These are phyloP conservation scores for Drosophila parthenogenetica DNA, from an alignment of 2,888 invertebrate species.

Conservation along the genomic window DNA sequence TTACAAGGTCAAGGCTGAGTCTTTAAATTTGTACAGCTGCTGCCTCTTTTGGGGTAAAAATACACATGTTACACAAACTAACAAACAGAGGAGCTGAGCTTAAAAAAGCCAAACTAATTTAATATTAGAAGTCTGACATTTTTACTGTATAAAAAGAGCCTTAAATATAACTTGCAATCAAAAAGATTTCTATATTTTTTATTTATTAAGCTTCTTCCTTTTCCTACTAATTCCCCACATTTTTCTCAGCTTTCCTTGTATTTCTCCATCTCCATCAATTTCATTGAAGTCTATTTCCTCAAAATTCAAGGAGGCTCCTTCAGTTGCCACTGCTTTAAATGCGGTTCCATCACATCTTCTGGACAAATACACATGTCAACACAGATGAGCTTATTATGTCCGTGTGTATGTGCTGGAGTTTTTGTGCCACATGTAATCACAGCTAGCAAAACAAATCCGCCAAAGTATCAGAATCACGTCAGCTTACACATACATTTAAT, in stretches of 20 bases:
- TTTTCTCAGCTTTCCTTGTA: background rate
- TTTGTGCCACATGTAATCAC: constrained; percentile 26
- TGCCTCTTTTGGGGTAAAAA: background rate
- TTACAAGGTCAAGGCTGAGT: constrained; percentile 30
- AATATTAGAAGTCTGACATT: too few species aligned
- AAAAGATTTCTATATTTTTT: too few species aligned
- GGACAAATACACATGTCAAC: constrained; percentile 36
- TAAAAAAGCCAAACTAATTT: too few species aligned
- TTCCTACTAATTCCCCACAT: background rate
- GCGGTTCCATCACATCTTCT: constrained; percentile 14
- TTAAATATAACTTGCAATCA: too few species aligned
- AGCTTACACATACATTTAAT: constrained; percentile 64
- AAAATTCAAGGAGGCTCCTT: background rate
- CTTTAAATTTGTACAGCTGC: background rate
- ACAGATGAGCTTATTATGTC: constrained; percentile 33
- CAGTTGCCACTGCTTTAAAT: background rate
- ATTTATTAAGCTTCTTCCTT: background rate
- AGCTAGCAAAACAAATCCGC: constrained; percentile 47
- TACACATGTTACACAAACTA: too few species aligned
- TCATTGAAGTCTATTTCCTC: background rate
- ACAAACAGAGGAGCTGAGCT: too few species aligned
- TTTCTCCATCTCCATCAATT: background rate
- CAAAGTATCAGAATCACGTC: constrained; percentile 64
- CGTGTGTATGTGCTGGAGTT: constrained; percentile 11
- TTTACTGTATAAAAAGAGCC: too few species aligned